Base-by-base conservation (phyloP, 2,113 vertebrate genomes). In the Gavialis gangeticus region DNA sequence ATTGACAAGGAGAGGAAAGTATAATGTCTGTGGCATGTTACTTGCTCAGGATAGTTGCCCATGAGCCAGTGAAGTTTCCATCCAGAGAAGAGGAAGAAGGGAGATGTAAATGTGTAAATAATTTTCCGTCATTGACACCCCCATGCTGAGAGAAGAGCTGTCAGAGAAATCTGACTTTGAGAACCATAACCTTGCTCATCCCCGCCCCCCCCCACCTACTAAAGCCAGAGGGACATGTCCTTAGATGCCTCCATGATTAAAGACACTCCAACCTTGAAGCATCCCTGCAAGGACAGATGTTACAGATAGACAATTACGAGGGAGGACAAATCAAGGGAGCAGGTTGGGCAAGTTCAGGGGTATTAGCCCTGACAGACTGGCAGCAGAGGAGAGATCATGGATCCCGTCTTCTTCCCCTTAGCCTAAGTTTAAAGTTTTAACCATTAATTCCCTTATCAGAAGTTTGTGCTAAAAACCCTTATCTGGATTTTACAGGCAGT, bases 401-500 rank as follows among this genome's bases (percentile, higher is more conserved):
- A 81, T 2, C 3, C 25, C 78, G 69, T 22, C 18, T 0, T 4
- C 79, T 69, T 78, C 16, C 24, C 37, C 75, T 57, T 34, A 57
- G 75, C 73, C 82, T 66, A 88, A 89, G 90, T 91, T 93, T 94
- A 86, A 94, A 95, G n/a, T 88, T 95, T 46, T 97, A 69, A 96
- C 96, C 96, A 89, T 92, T 96, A 95, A 97, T 97, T 97, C 91
- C 78, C 93, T 88, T 93, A 84, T 94, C 95, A 84, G 79, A 90
- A 97, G 10, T 87, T 82, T 89, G 58, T 79, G 89, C 92, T 94
- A 75, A 91, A 95, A 94, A 93, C 60, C 17, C 79, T 97, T 98
- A 98, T 98, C 96, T 82, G 92, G 84, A 94, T 95, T 90, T 96
- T 93, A 95, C 98, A 98, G 98, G 87, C 95, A 91, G 94, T 82